These are phyloP conservation scores for Yponomeuta evonymella DNA, from an alignment of 2,888 invertebrate genomes.

Conservation along the genomic window DNA sequence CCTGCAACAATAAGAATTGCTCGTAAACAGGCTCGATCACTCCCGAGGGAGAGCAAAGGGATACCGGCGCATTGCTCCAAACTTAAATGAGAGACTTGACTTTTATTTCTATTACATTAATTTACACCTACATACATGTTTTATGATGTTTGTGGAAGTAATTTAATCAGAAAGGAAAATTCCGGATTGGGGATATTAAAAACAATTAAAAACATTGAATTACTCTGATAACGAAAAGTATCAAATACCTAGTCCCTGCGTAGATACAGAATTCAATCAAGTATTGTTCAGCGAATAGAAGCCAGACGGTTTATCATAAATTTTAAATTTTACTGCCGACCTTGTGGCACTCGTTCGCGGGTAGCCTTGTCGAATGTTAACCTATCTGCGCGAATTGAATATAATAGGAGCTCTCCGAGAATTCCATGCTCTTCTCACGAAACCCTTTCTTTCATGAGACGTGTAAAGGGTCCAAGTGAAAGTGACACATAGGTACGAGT, in stretches of 20 bases:
- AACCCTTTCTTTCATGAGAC: constrained; percentile 20
- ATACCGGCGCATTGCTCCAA: neutral
- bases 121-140: too few relatives aligned
- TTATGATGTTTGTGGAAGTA: neutral
- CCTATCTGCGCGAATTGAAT: constrained; percentile 14
- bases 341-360: constrained; percentile 39
- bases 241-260: neutral
- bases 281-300: neutral
- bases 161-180: too few relatives aligned
- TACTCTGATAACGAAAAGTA: too few relatives aligned
- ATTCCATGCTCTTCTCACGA: constrained; percentile 16
- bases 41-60: constrained; percentile 29
- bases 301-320: constrained; percentile 5
- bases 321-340: constrained; percentile 27
- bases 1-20: constrained; percentile 56
- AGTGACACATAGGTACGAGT: constrained; percentile 33
- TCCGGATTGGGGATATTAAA: too few relatives aligned
- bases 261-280: neutral
- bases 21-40: constrained; percentile 56
- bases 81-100: neutral
- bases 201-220: too few relatives aligned
- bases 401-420: neutral
- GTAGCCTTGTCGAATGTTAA: constrained; percentile 40
- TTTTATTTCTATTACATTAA: neutral
- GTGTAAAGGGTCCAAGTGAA: constrained; percentile 33